Evolutionary conservation across 2,888 invertebrate species (phyloP), one percentile per base, ranked within the genome.

Genomic region (Dysmachus trigonus): DNA sequence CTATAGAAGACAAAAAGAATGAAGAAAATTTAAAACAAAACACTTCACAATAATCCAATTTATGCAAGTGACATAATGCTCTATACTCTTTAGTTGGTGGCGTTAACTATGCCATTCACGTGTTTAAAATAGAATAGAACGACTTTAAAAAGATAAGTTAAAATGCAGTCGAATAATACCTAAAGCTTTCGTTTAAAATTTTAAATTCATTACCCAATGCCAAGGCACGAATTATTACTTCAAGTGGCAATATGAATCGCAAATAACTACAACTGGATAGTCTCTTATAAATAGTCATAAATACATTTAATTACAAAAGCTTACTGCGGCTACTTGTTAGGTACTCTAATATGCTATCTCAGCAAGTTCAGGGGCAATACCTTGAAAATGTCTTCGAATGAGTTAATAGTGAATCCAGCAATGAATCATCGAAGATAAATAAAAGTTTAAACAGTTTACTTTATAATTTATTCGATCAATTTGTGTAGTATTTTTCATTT

Each of bases 1-100:
- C 88, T 87, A 47, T 31, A 72, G 33, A 71, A 82, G 22, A 41
- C 13, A 35, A 30, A 74, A 74, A 31, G 53, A 53, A 53, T 51
- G 10, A 7, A 22, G 1, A 1, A 6, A 53, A 18, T 62, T 22
- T 41, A 41, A 41, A 15, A 27, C 13, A 33, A 82, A 62, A 13
- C 13, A 77, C 13, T 38, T 38, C 6, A 33, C 22, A 30, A 27
- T 77, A 77, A 77, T 77, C 77, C 77, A 77, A 77, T 77, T 76
- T 77, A 41, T 77, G 35, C 47, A 77, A 77, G 1, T 47, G 38
- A 38, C 38, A 76, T 76, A 18, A 76, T 13, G 22, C 2, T 62
- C 6, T 62, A 18, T 53, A 22, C 53, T 53, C 53, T 6, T 2
- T 13, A n/a, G 18, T 53, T 53, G 18, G 18, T 18, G n/a, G 18